These are phyloP conservation scores for Drosophila falleni DNA, from an alignment of 2,888 invertebrate genomes.

Conservation along the genomic window DNA sequence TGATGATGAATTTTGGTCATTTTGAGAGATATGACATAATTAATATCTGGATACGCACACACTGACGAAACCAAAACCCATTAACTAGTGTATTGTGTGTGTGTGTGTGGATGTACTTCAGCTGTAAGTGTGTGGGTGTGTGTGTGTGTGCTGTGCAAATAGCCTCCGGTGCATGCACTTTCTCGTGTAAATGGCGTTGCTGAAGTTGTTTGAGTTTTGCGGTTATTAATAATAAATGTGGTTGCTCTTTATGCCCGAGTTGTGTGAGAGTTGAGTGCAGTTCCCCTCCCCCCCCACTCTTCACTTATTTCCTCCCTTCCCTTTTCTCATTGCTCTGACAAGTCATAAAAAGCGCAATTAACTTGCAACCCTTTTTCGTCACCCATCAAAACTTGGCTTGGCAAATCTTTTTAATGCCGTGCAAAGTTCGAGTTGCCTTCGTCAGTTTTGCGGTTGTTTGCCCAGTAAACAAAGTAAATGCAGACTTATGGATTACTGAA, in stretches of 20 bases:
- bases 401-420: conserved; percentile 60
- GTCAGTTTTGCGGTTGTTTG: conserved; percentile 16
- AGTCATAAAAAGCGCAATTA: conserved; percentile 78
- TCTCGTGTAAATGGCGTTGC: conserved; percentile 51
- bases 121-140: neutral
- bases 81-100: conserved; percentile 19
- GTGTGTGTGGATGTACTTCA: conserved; percentile 1
- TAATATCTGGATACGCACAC: conserved; percentile 36
- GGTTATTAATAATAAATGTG: conserved; percentile 83
- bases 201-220: conserved; percentile 74
- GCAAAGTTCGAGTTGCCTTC: conserved; percentile 50
- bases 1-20: conserved; percentile 47
- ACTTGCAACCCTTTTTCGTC: conserved; percentile 66
- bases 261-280: conserved; percentile 36
- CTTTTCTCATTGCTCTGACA: conserved; percentile 1
- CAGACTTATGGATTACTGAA: neutral
- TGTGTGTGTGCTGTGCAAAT: conserved; percentile 54
- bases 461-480: neutral
- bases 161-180: conserved; percentile 56
- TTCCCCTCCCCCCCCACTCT: neutral
- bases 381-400: conserved; percentile 42
- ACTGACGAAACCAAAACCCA: conserved; percentile 25
- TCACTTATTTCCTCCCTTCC: neutral
- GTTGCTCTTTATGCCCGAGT: conserved; percentile 64
- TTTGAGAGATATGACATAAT: conserved; percentile 45